These are phyloP conservation scores for Luffia ferchaultella DNA, from an alignment of 2,888 invertebrate species.

Conservation along the genomic window DNA sequence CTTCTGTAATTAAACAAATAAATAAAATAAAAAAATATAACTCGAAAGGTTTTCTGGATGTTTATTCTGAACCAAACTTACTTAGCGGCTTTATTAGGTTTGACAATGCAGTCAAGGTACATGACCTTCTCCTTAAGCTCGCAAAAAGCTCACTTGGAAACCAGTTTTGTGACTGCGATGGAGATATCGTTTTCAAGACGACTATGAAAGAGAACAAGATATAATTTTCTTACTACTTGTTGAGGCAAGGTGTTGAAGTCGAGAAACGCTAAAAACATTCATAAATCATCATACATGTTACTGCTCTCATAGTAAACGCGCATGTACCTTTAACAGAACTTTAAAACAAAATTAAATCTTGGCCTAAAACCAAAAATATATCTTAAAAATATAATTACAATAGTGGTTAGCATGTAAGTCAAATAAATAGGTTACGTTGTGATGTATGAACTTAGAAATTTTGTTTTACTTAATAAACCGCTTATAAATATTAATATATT, in stretches of 20 bases:
- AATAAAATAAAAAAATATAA: not conserved
- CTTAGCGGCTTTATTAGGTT: no score
- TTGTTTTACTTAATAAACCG: no score
- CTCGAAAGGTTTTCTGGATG: not conserved
- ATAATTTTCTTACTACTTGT: not conserved
- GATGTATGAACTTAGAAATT: no score
- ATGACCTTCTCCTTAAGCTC: slow-evolving; percentile 29
- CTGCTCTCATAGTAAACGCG: not conserved
- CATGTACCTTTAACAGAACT: not conserved
- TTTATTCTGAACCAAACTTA: no score
- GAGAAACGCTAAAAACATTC: not conserved
- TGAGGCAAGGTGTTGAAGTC: not conserved
- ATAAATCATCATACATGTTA: not conserved
- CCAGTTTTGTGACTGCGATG: slow-evolving; percentile 26
- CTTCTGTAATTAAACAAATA: not conserved
- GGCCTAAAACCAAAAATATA: no score
- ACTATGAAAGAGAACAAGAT: not conserved
- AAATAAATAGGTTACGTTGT: no score
- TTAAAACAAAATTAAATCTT: no score
- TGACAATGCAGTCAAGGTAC: slow-evolving; percentile 24
- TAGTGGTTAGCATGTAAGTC: no score
- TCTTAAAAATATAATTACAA: no score
- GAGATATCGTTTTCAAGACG: not conserved
- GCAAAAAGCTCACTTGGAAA: slow-evolving; percentile 40
- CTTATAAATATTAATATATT: no score